These are phyloP conservation scores for Metellina segmentata DNA, from an alignment of 2,888 invertebrate species.

Conservation along the genomic window DNA sequence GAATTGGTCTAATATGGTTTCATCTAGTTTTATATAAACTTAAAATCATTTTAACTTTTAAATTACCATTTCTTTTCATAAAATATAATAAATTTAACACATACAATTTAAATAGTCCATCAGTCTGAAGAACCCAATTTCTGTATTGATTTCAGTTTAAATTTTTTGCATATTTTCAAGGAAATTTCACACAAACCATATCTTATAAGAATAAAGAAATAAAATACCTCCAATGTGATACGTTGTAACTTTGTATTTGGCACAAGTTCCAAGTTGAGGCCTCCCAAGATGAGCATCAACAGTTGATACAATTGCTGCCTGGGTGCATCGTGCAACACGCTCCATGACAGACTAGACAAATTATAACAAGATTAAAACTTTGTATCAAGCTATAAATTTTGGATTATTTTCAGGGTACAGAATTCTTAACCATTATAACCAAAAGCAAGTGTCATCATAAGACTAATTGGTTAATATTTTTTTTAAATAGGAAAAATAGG, in stretches of 20 bases:
- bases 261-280: slow-evolving; percentile 91
- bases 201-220: not conserved
- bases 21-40: too few species aligned
- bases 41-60: too few species aligned
- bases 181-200: not conserved
- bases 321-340: slow-evolving; percentile 88
- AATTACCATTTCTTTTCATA: not conserved
- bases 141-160: not conserved
- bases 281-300: slow-evolving; percentile 89
- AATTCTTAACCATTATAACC: not conserved
- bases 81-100: not conserved
- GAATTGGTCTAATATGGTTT: too few species aligned
- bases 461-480: not conserved
- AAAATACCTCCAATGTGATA: slow-evolving; percentile 80
- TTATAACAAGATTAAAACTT: not conserved
- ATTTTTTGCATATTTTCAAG: not conserved
- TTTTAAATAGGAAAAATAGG: not conserved
- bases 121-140: not conserved
- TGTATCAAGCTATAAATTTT: not conserved
- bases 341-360: slow-evolving; percentile 86
- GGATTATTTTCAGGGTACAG: not conserved
- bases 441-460: not conserved
- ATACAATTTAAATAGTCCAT: not conserved
- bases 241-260: slow-evolving; percentile 87
- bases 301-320: slow-evolving; percentile 91